A percentile compares a stretch with the other conserved stretches of the same genome.
These are phyloP conservation scores for Ctenoplectra terminalis DNA, from an alignment of 1,140 invertebrate genomes.

Conservation along the genomic window DNA sequence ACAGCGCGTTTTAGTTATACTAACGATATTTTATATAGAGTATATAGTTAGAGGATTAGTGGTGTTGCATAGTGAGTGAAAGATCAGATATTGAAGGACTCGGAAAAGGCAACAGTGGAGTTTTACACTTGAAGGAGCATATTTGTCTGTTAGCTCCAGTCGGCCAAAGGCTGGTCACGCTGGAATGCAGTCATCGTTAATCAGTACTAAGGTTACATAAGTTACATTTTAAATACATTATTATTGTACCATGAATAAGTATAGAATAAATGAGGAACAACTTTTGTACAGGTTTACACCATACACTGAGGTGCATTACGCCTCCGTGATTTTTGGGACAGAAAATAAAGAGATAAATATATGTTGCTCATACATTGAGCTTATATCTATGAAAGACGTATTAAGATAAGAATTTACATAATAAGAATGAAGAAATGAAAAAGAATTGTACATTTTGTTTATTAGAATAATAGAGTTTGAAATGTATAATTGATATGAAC, in stretches of 20 bases:
- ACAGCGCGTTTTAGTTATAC: conserved; percentile 83
- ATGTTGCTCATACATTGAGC: conserved; percentile 60
- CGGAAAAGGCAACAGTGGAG: conserved; percentile 60
- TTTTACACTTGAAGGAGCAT: conserved; percentile 80
- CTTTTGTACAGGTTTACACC: conserved; percentile 82
- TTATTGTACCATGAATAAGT: conserved; percentile 80
- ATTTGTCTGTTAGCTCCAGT: conserved; percentile 84
- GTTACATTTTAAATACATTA: conserved; percentile 83
- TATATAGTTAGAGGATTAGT: conserved; percentile 83
- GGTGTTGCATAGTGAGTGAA: conserved; percentile 74
- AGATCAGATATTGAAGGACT: conserved; percentile 64
- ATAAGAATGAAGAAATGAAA: conserved; percentile 32
- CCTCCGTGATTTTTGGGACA: conserved; percentile 79
- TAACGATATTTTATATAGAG: conserved; percentile 84
- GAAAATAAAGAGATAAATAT: conserved; percentile 70
- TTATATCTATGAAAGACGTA: conserved; percentile 55
- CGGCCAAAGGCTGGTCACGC: conserved; percentile 81
- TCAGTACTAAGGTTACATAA: conserved; percentile 82
- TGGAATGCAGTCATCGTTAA: conserved; percentile 83
- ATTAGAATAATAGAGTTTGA: conserved; percentile 30
- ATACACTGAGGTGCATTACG: conserved; percentile 74
- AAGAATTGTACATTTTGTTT: conserved; percentile 38
- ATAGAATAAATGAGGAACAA: conserved; percentile 79
- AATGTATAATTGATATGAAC: conserved; percentile 39
- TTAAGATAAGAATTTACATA: conserved; percentile 35